phyloP scores from a whole-genome alignment of 2,797 vertebrate genomes.

The Australoheros facetus region DNA sequence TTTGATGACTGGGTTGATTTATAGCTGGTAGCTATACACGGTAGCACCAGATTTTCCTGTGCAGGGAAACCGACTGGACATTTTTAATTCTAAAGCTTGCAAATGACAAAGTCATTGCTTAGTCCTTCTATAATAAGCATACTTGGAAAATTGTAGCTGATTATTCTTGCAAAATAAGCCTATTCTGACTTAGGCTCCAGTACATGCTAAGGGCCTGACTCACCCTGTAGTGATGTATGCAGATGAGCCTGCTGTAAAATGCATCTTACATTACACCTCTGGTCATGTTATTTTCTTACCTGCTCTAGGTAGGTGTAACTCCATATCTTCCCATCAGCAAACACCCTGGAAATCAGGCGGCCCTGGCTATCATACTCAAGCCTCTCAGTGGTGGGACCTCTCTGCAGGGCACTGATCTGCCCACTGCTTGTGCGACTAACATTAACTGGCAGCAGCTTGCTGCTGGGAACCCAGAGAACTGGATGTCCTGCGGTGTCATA shows the following conservation, averaged over 20 bases:
- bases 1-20: not conserved
- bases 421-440: slow-evolving; percentile 93
- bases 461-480: slow-evolving; percentile 97
- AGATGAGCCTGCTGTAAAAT: slow-evolving; percentile 17
- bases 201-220: slow-evolving; percentile 13
- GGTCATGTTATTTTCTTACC: slow-evolving; percentile 78
- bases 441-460: slow-evolving; percentile 96
- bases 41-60: not conserved
- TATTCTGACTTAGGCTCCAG: slow-evolving; percentile 31
- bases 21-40: not conserved
- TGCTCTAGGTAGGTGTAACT: slow-evolving; percentile 98
- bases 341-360: slow-evolving; percentile 91
- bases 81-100: slow-evolving; percentile 12
- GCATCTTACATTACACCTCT: slow-evolving; percentile 14
- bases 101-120: slow-evolving; percentile 4
- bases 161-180: slow-evolving; percentile 21
- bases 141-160: not conserved
- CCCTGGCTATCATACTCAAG: slow-evolving; percentile 94
- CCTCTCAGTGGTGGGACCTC: slow-evolving; percentile 91
- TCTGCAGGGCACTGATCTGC: slow-evolving; percentile 93
- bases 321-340: slow-evolving; percentile 99
- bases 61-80: not conserved
- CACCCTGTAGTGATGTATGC: slow-evolving; percentile 23
- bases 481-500: slow-evolving; percentile 95
- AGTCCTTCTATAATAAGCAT: slow-evolving; percentile 13